A percentile compares a stretch with the other conserved stretches of the same genome.
These are phyloP conservation scores for Monoplex corrugatus DNA, from an alignment of 2,888 invertebrate genomes.

Conservation along the genomic window DNA sequence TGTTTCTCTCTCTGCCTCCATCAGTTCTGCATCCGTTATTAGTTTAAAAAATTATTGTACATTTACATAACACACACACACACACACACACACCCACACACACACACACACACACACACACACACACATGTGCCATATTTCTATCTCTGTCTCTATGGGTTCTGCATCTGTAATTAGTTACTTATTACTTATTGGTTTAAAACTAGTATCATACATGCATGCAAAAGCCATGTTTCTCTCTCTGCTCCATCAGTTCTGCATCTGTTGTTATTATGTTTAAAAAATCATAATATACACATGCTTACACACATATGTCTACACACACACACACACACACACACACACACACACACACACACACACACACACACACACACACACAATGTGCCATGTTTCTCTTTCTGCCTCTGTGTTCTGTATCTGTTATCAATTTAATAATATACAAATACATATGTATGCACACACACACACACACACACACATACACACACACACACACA, in stretches of 20 bases:
- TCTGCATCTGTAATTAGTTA: neutral
- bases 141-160: neutral
- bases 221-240: neutral
- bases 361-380: conserved; percentile 21
- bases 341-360: conserved; percentile 28
- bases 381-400: neutral
- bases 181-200: neutral
- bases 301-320: neutral
- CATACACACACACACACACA: too few species aligned
- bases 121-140: too few species aligned
- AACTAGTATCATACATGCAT: neutral
- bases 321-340: conserved; percentile 18
- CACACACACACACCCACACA: neutral
- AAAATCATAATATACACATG: too few species aligned
- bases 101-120: conserved; percentile 23
- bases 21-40: conserved; percentile 92
- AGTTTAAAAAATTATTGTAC: too few species aligned
- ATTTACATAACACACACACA: too few species aligned
- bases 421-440: too few species aligned
- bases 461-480: too few species aligned
- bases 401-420: too few species aligned
- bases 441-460: too few species aligned
- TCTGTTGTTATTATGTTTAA: too few species aligned
- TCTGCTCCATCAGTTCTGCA: too few species aligned
- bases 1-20: conserved; percentile 90